Base-by-base conservation (phyloP, 2,888 invertebrate species). In the Drosophila greeni region DNA sequence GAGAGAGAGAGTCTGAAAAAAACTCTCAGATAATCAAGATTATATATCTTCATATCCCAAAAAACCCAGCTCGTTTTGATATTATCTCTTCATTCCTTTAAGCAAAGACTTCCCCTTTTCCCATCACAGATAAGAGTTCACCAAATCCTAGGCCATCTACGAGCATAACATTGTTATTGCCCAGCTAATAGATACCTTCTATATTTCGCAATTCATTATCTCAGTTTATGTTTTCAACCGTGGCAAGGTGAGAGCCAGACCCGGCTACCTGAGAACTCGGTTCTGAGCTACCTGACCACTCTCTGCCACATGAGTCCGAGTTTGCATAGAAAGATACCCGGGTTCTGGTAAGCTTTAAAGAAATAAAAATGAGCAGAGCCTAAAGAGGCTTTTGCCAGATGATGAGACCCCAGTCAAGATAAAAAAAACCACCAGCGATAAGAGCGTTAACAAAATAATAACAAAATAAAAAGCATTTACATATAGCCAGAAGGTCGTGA, bases 381-480 rank as follows among this genome's bases (percentile, higher is more conserved):
- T 60, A 72, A 75, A 82, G 74, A 75, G 82, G 82, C 79, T 79
- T 82, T 78, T 59, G 54, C 45, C 66, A 76, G 53, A 65, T 70
- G 70, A 70, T 70, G 70, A 61, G 48, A 55, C 52, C 74, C 59
- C 51, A 57, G 60, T 55, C 70, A 16, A 56, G 49, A 75, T 74
- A 67, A 75, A 20, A 75, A 20, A 70, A 65, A 54, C 74, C 45
- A 39, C 24, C 58, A 66, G 34, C 81, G 76, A 75, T 81, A 74
- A 72, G 65, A 76, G 76, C 72, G 79, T 72, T 82, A 82, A 76
- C 78, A 72, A 82, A 81, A 81, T 82, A 81, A 80, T 80, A 81
- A 82, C 73, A 76, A 64, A 82, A 79, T 79, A 79, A 80, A 83
- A 81, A 72, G 61, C 80, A 82, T 81, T 80, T 82, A 74, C 77